These are phyloP conservation scores for Vesta saturnalis DNA, from an alignment of 2,888 invertebrate genomes.

Conservation along the genomic window DNA sequence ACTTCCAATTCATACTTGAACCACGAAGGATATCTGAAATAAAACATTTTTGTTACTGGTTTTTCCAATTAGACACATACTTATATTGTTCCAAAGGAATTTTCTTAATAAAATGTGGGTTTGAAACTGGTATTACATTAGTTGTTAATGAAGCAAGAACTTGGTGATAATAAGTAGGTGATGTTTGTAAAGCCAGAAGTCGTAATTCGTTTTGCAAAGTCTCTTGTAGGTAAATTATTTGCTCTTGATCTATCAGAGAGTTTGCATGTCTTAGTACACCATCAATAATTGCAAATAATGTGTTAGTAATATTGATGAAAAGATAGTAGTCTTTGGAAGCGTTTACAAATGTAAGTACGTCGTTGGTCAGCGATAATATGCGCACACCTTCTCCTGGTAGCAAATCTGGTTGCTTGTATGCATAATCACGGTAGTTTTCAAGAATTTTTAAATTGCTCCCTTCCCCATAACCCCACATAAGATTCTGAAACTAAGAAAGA, in stretches of 20 bases:
- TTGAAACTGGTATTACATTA: constrained; percentile 29
- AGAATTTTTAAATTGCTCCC: constrained; percentile 61
- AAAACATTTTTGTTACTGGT: neutral
- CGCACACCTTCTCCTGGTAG: constrained; percentile 75
- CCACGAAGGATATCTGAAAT: constrained; percentile 44
- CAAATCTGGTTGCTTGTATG: constrained; percentile 55
- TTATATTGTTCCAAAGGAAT: constrained; percentile 17
- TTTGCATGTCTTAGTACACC: constrained; percentile 72
- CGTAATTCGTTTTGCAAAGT: constrained; percentile 32
- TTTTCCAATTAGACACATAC: constrained; percentile 4
- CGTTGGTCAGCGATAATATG: constrained; percentile 67
- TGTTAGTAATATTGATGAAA: constrained; percentile 66
- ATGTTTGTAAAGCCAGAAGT: neutral
- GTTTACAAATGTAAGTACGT: constrained; percentile 68
- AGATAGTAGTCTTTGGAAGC: constrained; percentile 61
- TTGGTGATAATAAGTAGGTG: constrained; percentile 33
- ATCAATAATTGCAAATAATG: constrained; percentile 71
- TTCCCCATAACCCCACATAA: constrained; percentile 70
- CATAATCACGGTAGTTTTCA: constrained; percentile 66
- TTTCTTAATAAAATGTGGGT: constrained; percentile 2
- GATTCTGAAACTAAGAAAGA: constrained; percentile 63
- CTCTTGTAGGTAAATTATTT: constrained; percentile 47
- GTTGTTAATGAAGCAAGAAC: constrained; percentile 43
- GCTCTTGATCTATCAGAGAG: constrained; percentile 74
- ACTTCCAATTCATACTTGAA: constrained; percentile 46